These are phyloP conservation scores for Natator depressus DNA, from an alignment of 2,113 vertebrate genomes.

Conservation along the genomic window DNA sequence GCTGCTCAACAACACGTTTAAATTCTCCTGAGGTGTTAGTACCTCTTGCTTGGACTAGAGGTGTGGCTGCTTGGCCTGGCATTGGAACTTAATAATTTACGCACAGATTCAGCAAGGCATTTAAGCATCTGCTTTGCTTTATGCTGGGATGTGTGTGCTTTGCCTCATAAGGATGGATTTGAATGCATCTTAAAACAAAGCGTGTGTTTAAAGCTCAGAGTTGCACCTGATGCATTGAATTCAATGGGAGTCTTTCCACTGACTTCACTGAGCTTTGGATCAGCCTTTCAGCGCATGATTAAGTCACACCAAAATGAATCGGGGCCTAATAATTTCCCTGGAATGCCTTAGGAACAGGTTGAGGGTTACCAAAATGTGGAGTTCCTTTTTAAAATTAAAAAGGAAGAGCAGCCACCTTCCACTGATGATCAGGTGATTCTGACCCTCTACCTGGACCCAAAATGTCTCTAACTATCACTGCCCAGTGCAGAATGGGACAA, in stretches of 20 bases:
- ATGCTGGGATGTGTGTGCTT: rapidly evolving
- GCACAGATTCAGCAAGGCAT: not conserved
- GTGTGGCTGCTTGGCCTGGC: not conserved
- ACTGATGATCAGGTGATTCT: not conserved
- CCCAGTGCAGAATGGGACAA: not conserved
- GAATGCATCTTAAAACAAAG: rapidly evolving
- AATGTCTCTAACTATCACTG: not conserved
- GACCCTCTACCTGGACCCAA: not conserved
- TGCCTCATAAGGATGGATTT: rapidly evolving
- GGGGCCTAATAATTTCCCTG: not conserved
- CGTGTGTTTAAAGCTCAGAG: rapidly evolving
- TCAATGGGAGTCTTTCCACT: not conserved
- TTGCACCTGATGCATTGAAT: not conserved
- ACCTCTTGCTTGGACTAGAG: not conserved
- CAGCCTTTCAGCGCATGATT: not conserved
- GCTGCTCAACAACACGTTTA: not conserved
- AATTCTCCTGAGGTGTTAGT: not conserved
- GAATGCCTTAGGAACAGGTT: not conserved
- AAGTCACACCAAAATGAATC: not conserved
- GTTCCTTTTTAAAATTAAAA: not conserved
- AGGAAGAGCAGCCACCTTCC: not conserved
- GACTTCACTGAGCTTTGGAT: not conserved
- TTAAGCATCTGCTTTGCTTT: not conserved
- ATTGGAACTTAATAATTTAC: not conserved
- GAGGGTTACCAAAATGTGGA: not conserved